Percentiles rank a stretch among this genome's conserved stretches.
Evolutionary conservation across 2,888 invertebrate species (phyloP).

Genomic region (Melitaea athalia): DNA sequence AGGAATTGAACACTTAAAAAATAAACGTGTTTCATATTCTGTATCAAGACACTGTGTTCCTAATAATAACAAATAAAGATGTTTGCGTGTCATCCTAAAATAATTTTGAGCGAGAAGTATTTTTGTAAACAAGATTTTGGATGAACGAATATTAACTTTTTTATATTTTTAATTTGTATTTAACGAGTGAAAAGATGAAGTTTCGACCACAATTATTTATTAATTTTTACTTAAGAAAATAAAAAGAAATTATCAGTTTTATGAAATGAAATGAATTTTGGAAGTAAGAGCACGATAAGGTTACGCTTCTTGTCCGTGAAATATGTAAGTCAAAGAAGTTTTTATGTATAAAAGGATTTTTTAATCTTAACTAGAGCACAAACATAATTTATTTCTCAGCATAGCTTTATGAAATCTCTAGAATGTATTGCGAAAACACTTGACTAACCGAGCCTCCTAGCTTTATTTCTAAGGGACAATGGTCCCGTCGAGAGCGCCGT

Average conservation of each 20-base stretch:
- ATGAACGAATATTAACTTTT: no score
- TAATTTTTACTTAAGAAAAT: neutral
- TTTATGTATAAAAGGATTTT: neutral
- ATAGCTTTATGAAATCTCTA: constrained; percentile 55
- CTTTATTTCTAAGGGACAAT: constrained; percentile 71
- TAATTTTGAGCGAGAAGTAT: no score
- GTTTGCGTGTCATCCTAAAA: no score
- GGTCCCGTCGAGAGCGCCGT: constrained; percentile 55
- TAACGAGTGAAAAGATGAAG: neutral
- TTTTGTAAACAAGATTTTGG: no score
- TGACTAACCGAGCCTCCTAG: constrained; percentile 53
- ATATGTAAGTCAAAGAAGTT: neutral
- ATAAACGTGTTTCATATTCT: constrained; percentile 16
- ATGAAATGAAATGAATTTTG: neutral
- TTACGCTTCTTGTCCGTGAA: neutral
- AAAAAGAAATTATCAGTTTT: neutral
- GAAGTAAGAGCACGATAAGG: neutral
- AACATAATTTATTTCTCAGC: constrained; percentile 44
- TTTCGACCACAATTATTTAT: neutral
- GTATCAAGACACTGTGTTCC: neutral
- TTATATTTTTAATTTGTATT: neutral
- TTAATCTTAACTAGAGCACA: constrained; percentile 14
- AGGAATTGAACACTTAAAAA: constrained; percentile 14
- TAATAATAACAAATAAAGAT: neutral
- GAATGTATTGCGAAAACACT: constrained; percentile 55